Base-by-base conservation (phyloP, 2,888 invertebrate genomes). In the Brachycybe producta region DNA sequence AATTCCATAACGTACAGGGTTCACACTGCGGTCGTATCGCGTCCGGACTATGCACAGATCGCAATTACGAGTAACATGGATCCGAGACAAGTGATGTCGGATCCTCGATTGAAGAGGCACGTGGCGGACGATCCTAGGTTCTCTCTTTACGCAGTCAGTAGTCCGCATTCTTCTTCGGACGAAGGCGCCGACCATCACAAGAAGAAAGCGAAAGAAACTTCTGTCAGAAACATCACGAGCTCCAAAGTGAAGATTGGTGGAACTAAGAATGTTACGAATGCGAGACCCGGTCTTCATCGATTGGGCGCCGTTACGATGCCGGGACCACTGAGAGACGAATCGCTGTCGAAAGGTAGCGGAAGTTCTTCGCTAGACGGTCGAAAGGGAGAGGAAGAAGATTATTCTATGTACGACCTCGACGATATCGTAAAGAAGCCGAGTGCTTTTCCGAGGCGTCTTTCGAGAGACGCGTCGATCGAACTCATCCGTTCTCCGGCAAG, bases 31-130 rank as follows among this genome's bases (percentile, higher is more conserved):
- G 32, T 36, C 3, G 51, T 51, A 1, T 34, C 49, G 13, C 45
- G 30, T 3, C 56, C 57, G 19, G 52, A 57, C 42, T 58, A 58
- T 43, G 49, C 52, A 19, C 24, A 48, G 1, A 53, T 58, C 32
- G 36, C 53, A 2, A 15, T 36, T 13, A 41, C 49, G 8, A 56
- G 51, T 40, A 54, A 57, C 23, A 52, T 56, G 17, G 62, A 61
- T 50, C 59, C 59, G 35, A 61, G 60, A 49, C 26, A 41, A 13
- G 55, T 65, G 49, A 61, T 62, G 38, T 65, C 63, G 58, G 67
- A 68, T 58, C 67, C 67, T 2, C 58, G 67, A 26, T 62, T 66
- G 52, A 63, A 64, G 51, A 60, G 64, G 45, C 51, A 38, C n/a
- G 2, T 48, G 21, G 28, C 21, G 5, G n/a, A 17, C 3, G 35